phyloP scores from a whole-genome alignment of 2,888 invertebrate genomes.

The Antheraea yamamai region DNA sequence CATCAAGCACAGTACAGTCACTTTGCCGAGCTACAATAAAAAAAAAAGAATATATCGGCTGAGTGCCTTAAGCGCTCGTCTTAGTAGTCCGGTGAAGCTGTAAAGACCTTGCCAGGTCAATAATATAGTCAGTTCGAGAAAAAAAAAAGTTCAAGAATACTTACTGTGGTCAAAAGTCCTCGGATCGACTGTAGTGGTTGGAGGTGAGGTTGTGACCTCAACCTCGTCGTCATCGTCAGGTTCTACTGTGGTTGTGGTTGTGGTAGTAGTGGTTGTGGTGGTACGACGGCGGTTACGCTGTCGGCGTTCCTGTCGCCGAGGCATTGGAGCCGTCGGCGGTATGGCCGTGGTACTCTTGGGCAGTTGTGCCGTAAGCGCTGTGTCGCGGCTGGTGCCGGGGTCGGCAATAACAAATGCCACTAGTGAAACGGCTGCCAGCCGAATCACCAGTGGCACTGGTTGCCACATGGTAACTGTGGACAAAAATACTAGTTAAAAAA shows the following conservation, averaged over 20 bases:
- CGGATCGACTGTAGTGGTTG: constrained; percentile 68
- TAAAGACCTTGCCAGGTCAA: too few species aligned
- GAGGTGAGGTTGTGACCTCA: constrained; percentile 50
- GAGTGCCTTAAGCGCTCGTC: too few species aligned
- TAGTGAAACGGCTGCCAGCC: constrained; percentile 68
- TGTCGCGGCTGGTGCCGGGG: constrained; percentile 44
- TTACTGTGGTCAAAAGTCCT: constrained; percentile 71
- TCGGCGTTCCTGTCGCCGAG: constrained; percentile 45
- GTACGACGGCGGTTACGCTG: constrained; percentile 58
- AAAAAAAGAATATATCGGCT: too few species aligned
- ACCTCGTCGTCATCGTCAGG: constrained; percentile 49
- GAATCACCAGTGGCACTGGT: constrained; percentile 73
- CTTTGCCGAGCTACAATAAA: too few species aligned
- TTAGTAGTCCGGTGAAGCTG: too few species aligned
- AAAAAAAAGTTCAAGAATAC: constrained; percentile 32
- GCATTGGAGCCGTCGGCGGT: constrained; percentile 33
- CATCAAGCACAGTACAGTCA: too few species aligned
- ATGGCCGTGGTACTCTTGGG: constrained; percentile 30
- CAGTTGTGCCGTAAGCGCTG: constrained; percentile 28
- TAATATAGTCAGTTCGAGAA: too few species aligned
- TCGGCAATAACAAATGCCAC: constrained; percentile 74
- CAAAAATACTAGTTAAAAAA: constrained; percentile 28
- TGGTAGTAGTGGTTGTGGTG: constrained; percentile 65
- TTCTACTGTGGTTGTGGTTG: constrained; percentile 60
- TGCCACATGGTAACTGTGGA: constrained; percentile 65